Evolutionary conservation across 1,140 invertebrate genomes (phyloP), one percentile per base, ranked within the genome.

Genomic region (Brachystomella parvula): DNA sequence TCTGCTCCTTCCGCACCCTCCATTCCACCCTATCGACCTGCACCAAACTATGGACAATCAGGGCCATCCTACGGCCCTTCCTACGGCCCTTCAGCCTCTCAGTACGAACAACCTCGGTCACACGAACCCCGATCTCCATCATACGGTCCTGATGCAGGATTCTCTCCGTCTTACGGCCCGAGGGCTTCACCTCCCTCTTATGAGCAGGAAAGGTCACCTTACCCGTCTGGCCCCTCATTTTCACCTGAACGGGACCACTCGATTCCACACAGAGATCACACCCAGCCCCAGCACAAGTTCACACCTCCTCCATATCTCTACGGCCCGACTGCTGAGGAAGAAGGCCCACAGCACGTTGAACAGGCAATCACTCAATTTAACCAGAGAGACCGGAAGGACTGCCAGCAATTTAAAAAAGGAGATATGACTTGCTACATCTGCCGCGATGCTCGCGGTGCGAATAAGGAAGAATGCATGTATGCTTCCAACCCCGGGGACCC

Each of bases 391-490:
- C 39, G 71, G 19, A 47, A 58, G n/a, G 71, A 68, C 2, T 73
- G 71, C 65, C 39, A 73, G 28, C 53, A 63, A 32, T 47, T 68
- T 2, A 24, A 61, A 17, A 70, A 70, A 47, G 71, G 68, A 49
- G 71, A 70, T 24, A 73, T 73, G 71, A 70, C 64, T 9, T 73
- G 71, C 32, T 69, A 65, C 24, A 57, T 73, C 1, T 73, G 71
- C 31, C 32, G 64, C 24, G 71, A 73, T 31, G 58, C 65, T 15
- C 30, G 59, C 39, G 71, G 71, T 26, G 66, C 66, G 66, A 69
- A 70, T 17, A 73, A 73, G 30, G 71, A 73, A 58, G 71, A 73
- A 49, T 73, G 71, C 61, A 73, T 73, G 68, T 70, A 66, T 56
- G 64, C 68, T 15, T 66, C 64, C 1, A 64, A 65, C 29, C 49